Conservation (phyloP, 2,797 vertebrate species). For the Artibeus lituratus region DNA sequence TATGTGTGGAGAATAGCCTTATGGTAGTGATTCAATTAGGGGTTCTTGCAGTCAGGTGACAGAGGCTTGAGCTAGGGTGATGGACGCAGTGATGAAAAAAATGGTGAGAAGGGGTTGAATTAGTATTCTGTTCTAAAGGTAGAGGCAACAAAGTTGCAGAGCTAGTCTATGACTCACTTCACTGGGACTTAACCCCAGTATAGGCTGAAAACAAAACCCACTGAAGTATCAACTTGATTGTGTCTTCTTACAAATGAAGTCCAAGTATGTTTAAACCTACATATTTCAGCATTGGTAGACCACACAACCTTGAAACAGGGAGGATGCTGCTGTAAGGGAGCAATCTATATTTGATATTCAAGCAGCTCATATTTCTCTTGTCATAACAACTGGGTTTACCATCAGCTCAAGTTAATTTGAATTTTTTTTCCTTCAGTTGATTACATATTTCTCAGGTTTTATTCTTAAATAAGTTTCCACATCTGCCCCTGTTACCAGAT, state of each 20-base stretch:
- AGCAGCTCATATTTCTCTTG: background rate
- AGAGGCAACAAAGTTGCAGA: background rate
- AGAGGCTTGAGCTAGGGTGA: background rate
- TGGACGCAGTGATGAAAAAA: background rate
- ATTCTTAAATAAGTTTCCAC: background rate
- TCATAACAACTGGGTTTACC: background rate
- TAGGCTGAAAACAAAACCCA: background rate
- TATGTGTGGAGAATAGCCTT: background rate
- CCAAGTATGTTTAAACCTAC: background rate
- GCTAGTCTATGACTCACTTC: background rate
- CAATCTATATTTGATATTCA: background rate
- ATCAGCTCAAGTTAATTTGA: background rate
- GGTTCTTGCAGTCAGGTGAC: background rate
- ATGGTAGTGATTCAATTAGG: background rate
- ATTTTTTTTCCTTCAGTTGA: background rate
- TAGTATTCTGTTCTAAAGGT: background rate
- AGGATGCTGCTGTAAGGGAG: background rate
- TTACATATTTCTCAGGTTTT: background rate
- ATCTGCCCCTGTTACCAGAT: background rate
- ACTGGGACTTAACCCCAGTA: background rate
- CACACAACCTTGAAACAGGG: background rate
- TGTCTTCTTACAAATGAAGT: background rate
- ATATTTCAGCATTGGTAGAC: background rate
- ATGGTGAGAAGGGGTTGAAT: background rate
- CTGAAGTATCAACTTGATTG: background rate